Evolutionary conservation across 1,140 invertebrate species (phyloP), one percentile per base, ranked within the genome.

Genomic region (Scylla paramamosain): DNA sequence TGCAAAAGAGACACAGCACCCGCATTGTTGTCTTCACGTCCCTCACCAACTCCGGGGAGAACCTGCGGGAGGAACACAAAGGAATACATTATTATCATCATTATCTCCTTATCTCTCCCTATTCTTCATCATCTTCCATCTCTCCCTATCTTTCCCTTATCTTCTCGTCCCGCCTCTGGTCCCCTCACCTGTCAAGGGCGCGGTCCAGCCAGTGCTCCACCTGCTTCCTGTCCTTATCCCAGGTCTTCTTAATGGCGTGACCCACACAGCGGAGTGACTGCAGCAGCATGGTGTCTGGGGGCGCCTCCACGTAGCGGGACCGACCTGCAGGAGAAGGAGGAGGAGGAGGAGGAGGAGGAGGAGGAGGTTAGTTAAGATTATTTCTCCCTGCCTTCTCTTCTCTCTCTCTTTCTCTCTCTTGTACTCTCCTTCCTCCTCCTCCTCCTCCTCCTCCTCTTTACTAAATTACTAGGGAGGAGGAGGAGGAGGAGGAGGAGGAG

Each of bases 1-100:
- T 98, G 39, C 98, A 96, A 96, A 98, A 99, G 20, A 99, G 97
- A 83, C 98, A 97, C 0, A 99, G 96, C 7, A 99, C 98, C 86
- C 97, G 97, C 3, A 99, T 96, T 0, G 98, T 97, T 14, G 97
- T 97, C 97, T 98, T 98, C 3, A 99, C 97, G 96, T 99, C 98
- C 8, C 97, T 96, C 86, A 99, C 98, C 95, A 98, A 96, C 20
- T 7, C 25, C 48, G 96, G 95, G 77, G 98, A 98, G 83, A 48
- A 92, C 31, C 91, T 52, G 39, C 39, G 6, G 16, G 52, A 59
- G 52, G 16, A 20, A 59, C 12, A 48, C 6, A 48, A 39, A 39
- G 39, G 39, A 39, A 39, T 6, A 39, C 39, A 39, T 39, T 6
- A n/a, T n/a, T n/a, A n/a, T n/a, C n/a, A n/a, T n/a, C n/a, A n/a